Base-by-base conservation (phyloP, 2,888 invertebrate species). In the Gymnosoma rotundatum region DNA sequence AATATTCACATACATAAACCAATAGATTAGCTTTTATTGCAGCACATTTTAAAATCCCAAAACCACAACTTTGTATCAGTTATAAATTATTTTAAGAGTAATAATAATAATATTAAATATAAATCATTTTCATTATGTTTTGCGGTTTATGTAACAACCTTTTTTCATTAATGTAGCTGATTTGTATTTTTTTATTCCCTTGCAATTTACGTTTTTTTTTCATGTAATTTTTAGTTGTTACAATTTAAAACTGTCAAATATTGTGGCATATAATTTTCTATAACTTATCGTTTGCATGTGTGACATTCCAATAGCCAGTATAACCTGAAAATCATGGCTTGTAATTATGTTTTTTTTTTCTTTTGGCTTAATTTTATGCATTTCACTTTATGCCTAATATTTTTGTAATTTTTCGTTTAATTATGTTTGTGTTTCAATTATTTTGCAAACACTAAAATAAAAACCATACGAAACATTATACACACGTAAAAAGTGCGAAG, bases 201-300 rank as follows among this genome's bases (percentile, higher is more conserved):
- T 48, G 21, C 56, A 67, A 38, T 60, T 72, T 14, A n/a, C 32
- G 8, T 69, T 78, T 56, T 76, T 60, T 61, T 45, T 32, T 18
- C 8, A 48, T 63, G 12, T 45, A 25, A 66, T 36, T 60, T 61
- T 38, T 42, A 36, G 20, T 12, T 20, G 56, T 72, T 60, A 56
- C 50, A 54, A 66, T 80, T 79, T 72, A 38, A 66, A 78, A 74
- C 78, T 82, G 79, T 80, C 84, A 83, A 85, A 86, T 84, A 86
- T 78, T 86, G 86, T 84, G 84, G 82, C 82, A 78, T 48, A 74
- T 83, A 78, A 83, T 83, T 78, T 78, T 78, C 74, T 82, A 73
- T 63, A 85, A 86, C 84, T 85, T 86, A 83, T 81, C 82, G 66
- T 78, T 50, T 25, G 8, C 36, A 21, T 73, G 63, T 21, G 60